These are phyloP conservation scores for Nycticorax nycticorax DNA, from an alignment of 2,113 vertebrate species.

Conservation along the genomic window DNA sequence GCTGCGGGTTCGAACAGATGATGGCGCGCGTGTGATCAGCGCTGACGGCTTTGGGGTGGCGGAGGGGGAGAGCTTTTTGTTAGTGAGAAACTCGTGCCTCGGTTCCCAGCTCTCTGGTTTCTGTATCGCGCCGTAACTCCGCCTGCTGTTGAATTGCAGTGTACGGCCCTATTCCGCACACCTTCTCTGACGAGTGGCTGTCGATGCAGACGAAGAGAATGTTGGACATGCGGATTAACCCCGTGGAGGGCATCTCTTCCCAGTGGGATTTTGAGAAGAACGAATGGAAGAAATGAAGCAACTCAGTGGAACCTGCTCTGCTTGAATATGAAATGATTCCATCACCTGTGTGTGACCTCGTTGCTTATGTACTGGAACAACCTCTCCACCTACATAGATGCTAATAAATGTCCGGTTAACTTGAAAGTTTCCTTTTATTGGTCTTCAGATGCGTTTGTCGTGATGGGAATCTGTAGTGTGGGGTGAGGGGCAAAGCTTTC, in stretches of 20 bases:
- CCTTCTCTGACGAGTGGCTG: conserved; percentile 83
- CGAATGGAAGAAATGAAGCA: conserved; percentile 91
- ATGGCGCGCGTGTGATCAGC: fast-evolving
- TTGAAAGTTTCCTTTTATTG: background rate
- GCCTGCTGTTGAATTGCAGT: conserved; percentile 68
- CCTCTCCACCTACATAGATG: conserved; percentile 69
- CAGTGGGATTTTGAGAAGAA: conserved; percentile 97
- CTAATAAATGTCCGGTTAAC: conserved; percentile 82
- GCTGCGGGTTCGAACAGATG: fast-evolving
- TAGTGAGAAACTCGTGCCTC: background rate
- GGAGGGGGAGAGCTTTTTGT: background rate
- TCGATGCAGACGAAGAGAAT: conserved; percentile 86
- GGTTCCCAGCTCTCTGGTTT: fast-evolving
- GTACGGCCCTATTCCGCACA: conserved; percentile 84
- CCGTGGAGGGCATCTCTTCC: conserved; percentile 83
- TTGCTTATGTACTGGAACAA: conserved; percentile 76
- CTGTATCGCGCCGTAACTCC: fast-evolving
- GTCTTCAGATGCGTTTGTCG: background rate
- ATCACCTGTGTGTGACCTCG: conserved; percentile 61
- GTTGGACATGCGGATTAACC: conserved; percentile 91
- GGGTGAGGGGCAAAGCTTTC: background rate
- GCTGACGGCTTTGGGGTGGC: fast-evolving
- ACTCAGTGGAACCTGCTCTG: background rate
- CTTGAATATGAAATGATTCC: conserved; percentile 18
- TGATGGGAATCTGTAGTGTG: background rate